Conservation (phyloP, 2,888 invertebrate species). For the Dolomedes plantarius region DNA sequence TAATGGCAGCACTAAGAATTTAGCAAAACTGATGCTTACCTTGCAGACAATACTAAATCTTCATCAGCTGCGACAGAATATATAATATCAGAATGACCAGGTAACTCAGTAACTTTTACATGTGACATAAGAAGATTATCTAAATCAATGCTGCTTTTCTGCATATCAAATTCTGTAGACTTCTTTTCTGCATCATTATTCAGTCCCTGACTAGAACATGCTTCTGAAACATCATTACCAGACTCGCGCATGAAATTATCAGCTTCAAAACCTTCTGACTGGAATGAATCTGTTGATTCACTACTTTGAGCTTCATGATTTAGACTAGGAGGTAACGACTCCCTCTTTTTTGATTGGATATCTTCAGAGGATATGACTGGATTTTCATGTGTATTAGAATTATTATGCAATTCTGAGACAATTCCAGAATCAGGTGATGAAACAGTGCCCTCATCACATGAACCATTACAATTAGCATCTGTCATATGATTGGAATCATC, state of each 20-base stretch:
- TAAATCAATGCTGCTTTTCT: conserved; percentile 21
- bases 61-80: conserved; percentile 52
- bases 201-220: background rate
- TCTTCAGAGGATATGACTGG: background rate
- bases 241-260: background rate
- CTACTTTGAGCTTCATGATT: conserved; percentile 1
- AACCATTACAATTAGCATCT: background rate
- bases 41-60: conserved; percentile 52
- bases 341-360: background rate
- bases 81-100: conserved; percentile 54
- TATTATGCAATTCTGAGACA: background rate
- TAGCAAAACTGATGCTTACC: too few species aligned
- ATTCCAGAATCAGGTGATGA: background rate
- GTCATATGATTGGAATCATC: background rate
- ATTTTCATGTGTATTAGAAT: background rate
- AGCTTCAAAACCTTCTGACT: background rate
- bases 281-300: conserved; percentile 14
- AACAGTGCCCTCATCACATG: background rate
- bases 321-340: background rate
- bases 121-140: conserved; percentile 41
- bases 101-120: conserved; percentile 27
- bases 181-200: background rate
- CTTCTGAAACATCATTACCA: background rate
- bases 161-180: background rate
- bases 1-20: too few species aligned